phyloP scores from a whole-genome alignment of 2,113 vertebrate genomes.

The Columba janthina region DNA sequence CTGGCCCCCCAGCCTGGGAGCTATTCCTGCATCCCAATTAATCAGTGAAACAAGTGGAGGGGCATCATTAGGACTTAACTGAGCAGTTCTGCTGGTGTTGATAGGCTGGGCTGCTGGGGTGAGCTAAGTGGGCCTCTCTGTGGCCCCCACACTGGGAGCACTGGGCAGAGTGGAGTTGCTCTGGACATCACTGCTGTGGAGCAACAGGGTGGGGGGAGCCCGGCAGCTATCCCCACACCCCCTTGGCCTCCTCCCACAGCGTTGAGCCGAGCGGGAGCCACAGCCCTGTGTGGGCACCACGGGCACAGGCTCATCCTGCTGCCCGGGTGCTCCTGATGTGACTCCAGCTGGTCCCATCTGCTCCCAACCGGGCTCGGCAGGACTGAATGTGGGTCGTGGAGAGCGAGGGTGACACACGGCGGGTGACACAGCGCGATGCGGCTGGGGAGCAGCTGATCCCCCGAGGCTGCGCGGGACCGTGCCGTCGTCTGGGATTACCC shows the following conservation, averaged over 20 bases:
- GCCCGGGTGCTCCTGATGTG: neutral
- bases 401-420: neutral
- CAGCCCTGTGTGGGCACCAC: neutral
- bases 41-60: rapidly evolving
- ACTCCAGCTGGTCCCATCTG: constrained; percentile 29
- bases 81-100: neutral
- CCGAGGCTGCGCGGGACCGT: neutral
- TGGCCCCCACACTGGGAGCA: rapidly evolving
- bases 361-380: neutral
- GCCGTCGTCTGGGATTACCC: constrained; percentile 31
- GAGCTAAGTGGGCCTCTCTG: rapidly evolving
- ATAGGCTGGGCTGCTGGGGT: rapidly evolving
- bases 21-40: neutral
- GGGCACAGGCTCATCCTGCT: neutral
- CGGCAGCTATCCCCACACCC: rapidly evolving
- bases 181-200: rapidly evolving
- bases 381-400: constrained; percentile 24
- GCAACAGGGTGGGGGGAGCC: rapidly evolving
- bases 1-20: neutral
- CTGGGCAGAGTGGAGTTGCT: neutral
- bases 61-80: neutral
- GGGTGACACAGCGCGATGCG: neutral
- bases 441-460: neutral
- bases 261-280: rapidly evolving
- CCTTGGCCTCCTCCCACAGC: rapidly evolving